Evolutionary conservation across 2,888 invertebrate species (phyloP).

Genomic region (Calameuta pallipes): DNA sequence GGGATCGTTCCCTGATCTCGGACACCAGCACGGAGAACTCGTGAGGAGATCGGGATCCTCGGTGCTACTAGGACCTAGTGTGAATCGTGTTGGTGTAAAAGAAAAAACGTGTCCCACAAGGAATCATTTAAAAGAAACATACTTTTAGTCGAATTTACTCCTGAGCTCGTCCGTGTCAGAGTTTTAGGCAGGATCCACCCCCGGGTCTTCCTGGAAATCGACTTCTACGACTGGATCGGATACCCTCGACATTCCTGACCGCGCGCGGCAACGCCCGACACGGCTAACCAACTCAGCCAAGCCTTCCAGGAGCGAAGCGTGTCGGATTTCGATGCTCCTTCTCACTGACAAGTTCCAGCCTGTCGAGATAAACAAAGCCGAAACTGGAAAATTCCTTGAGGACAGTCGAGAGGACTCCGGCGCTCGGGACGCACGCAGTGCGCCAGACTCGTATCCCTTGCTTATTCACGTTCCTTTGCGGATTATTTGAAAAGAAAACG

Average conservation of each 20-base stretch:
- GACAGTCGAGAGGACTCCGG: neutral
- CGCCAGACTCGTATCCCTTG: neutral
- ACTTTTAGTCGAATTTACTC: neutral
- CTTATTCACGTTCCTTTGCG: neutral
- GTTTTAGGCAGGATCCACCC: neutral
- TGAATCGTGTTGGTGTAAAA: neutral
- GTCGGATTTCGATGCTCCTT: neutral
- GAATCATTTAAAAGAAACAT: neutral
- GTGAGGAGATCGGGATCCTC: neutral
- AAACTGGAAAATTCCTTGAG: neutral
- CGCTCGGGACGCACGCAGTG: neutral
- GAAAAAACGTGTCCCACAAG: neutral
- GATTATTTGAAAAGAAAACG: neutral
- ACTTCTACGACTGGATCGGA: neutral
- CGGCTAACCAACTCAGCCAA: neutral
- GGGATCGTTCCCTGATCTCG: neutral
- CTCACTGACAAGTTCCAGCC: neutral
- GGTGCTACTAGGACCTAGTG: neutral
- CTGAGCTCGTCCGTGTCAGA: neutral
- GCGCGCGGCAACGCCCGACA: neutral
- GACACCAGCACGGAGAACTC: neutral
- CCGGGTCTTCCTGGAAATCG: neutral
- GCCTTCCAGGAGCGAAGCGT: neutral
- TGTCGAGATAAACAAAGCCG: neutral
- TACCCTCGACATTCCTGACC: neutral